Percentiles rank a stretch among this genome's conserved stretches.
phyloP scores from a whole-genome alignment of 2,797 vertebrate species.

The Selene dorsalis region DNA sequence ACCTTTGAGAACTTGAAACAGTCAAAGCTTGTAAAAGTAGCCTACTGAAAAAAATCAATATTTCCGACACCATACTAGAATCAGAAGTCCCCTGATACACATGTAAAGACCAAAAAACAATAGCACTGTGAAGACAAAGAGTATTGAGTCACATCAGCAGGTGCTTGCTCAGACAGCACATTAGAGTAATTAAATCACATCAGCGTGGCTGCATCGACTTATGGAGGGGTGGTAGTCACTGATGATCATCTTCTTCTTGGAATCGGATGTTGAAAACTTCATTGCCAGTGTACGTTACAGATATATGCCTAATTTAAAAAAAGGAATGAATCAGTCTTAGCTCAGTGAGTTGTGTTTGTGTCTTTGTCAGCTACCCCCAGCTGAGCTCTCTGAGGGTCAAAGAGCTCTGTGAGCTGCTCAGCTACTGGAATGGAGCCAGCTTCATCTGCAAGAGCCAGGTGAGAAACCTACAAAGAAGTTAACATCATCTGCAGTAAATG shows the following conservation, averaged over 20 bases:
- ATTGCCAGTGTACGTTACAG: neutral
- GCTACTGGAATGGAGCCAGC: constrained; percentile 85
- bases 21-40: neutral
- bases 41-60: neutral
- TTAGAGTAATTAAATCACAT: neutral
- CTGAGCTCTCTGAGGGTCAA: constrained; percentile 78
- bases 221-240: neutral
- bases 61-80: neutral
- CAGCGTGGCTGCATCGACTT: neutral
- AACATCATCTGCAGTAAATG: neutral
- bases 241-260: neutral
- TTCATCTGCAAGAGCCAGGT: constrained; percentile 84
- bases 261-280: neutral
- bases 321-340: constrained; percentile 18
- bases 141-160: neutral
- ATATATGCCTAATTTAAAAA: constrained; percentile 4
- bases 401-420: constrained; percentile 84
- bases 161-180: neutral
- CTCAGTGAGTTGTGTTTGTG: constrained; percentile 25
- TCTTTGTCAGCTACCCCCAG: constrained; percentile 75
- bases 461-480: neutral
- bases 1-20: neutral
- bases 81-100: neutral
- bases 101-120: neutral
- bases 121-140: neutral